Conservation (phyloP, 2,888 invertebrate species). For the Calephelis perditalis region DNA sequence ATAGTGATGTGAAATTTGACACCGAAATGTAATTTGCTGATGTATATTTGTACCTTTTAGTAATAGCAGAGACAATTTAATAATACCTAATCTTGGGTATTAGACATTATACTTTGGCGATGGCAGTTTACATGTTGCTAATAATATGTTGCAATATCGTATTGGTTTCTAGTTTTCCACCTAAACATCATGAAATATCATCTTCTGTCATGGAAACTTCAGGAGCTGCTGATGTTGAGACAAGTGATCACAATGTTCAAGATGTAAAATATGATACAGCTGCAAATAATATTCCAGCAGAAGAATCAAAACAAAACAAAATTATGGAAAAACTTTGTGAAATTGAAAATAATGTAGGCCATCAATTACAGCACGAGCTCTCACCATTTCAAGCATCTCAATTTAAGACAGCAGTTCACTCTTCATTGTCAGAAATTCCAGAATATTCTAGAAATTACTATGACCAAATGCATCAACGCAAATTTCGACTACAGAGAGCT, state of each 20-base stretch:
- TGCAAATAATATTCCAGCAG: background rate
- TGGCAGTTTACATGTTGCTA: constrained; percentile 1
- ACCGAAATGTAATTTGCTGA: background rate
- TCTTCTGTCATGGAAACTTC: background rate
- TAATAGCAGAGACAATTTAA: background rate
- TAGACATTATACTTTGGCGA: background rate
- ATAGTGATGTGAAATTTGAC: background rate
- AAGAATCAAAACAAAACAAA: background rate
- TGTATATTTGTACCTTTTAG: background rate
- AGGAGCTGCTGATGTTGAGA: no score
- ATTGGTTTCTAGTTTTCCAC: background rate
- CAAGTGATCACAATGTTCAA: no score
- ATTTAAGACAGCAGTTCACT: background rate
- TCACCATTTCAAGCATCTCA: background rate
- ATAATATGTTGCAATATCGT: constrained; percentile 4
- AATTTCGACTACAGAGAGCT: constrained; percentile 20
- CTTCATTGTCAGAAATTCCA: constrained; percentile 4
- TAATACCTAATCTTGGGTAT: no score
- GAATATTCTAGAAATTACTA: background rate
- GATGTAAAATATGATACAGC: no score
- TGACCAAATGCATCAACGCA: background rate
- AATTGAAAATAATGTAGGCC: background rate
- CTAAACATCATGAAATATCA: background rate
- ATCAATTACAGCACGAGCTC: background rate
- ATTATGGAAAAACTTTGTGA: background rate